A percentile compares a stretch with the other conserved stretches of the same genome.
Evolutionary conservation across 2,888 invertebrate genomes (phyloP).

Genomic region (Neocrepidodera transversa): DNA sequence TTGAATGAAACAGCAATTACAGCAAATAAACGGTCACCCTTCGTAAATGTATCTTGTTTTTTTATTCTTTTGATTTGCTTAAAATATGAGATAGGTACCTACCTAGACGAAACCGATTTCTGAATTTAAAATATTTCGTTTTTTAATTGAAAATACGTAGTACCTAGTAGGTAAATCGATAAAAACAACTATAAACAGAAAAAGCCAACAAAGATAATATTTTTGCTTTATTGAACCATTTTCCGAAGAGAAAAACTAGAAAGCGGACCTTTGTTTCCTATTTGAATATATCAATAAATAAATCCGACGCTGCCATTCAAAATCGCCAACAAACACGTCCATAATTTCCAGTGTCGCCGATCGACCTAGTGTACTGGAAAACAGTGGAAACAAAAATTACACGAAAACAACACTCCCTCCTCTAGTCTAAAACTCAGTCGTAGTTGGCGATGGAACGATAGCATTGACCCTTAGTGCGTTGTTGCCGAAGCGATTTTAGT

Average conservation of each 20-base stretch:
- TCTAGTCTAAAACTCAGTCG: neutral
- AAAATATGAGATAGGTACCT: too few relatives aligned
- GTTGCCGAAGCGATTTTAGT: constrained; percentile 5
- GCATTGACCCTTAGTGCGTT: constrained; percentile 29
- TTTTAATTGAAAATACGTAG: too few relatives aligned
- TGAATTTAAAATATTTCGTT: too few relatives aligned
- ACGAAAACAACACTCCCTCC: constrained; percentile 3
- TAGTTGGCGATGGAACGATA: constrained; percentile 22
- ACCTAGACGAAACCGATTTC: too few relatives aligned
- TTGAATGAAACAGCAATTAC: too few relatives aligned
- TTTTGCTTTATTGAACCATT: constrained; percentile 10
- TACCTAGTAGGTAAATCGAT: too few relatives aligned
- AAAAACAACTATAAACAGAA: neutral
- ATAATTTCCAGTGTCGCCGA: constrained; percentile 8
- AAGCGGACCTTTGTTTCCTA: constrained; percentile 11
- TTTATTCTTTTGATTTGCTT: too few relatives aligned
- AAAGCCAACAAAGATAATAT: neutral
- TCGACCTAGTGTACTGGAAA: constrained; percentile 25
- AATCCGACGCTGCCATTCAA: constrained; percentile 13
- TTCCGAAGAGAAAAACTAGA: neutral
- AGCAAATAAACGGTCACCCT: too few relatives aligned
- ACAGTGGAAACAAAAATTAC: constrained; percentile 10
- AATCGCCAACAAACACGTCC: constrained; percentile 24
- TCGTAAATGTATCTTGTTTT: too few relatives aligned
- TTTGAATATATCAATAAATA: constrained; percentile 19